Evolutionary conservation across 2,888 invertebrate genomes (phyloP).

Genomic region (Nomada ruficornis): DNA sequence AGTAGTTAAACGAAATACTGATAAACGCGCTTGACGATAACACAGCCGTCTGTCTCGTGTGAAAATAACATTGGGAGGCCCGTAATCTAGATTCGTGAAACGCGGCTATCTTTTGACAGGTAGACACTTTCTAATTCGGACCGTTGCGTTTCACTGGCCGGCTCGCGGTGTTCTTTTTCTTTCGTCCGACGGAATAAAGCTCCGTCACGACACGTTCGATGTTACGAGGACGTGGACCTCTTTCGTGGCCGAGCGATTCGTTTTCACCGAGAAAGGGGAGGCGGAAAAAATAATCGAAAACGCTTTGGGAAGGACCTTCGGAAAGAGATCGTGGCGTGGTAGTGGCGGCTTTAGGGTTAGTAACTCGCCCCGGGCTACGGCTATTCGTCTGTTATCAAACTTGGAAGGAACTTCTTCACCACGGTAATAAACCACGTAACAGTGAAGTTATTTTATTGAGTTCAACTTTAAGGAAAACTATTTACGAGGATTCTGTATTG

Average conservation of each 20-base stretch:
- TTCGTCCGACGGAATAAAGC: slow-evolving; percentile 27
- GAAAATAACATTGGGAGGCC: background rate
- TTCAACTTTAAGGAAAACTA: slow-evolving; percentile 1
- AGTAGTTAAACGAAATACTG: slow-evolving; percentile 26
- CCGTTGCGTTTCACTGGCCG: slow-evolving; percentile 5
- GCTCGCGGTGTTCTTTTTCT: slow-evolving; percentile 19
- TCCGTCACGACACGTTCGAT: slow-evolving; percentile 24
- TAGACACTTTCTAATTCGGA: slow-evolving; percentile 26
- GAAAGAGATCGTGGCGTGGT: slow-evolving; percentile 3
- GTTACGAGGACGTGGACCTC: slow-evolving; percentile 37
- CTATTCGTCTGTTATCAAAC: background rate
- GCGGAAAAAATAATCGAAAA: slow-evolving; percentile 14
- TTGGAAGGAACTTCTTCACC: background rate
- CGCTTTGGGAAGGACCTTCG: slow-evolving; percentile 28
- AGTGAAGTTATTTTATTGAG: background rate
- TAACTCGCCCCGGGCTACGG: slow-evolving; percentile 2
- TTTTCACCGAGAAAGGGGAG: background rate
- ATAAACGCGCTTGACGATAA: slow-evolving; percentile 39
- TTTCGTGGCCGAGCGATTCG: slow-evolving; percentile 26
- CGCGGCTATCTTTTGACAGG: slow-evolving; percentile 25
- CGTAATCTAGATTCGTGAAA: background rate
- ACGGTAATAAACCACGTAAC: background rate
- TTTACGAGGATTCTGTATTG: background rate
- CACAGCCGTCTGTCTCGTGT: background rate
- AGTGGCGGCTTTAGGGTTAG: slow-evolving; percentile 6